Conservation (phyloP, 2,797 vertebrate species). For the Sylvilagus floridanus region DNA sequence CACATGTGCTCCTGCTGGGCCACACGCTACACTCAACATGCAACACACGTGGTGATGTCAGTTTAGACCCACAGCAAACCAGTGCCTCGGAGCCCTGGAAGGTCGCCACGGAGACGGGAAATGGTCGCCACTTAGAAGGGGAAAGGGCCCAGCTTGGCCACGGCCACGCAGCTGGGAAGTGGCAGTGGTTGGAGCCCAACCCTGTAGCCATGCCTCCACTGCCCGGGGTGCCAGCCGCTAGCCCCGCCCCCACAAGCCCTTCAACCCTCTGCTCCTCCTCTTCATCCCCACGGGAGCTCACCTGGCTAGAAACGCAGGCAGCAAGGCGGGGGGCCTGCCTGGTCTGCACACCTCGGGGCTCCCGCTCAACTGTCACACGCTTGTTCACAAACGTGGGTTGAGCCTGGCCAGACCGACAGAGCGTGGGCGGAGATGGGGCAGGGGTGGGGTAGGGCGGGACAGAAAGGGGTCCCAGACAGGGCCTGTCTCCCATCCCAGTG, state of each 20-base stretch:
- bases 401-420: background rate
- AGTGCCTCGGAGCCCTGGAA: accelerated
- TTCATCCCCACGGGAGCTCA: background rate
- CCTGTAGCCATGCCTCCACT: background rate
- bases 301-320: accelerated
- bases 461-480: background rate
- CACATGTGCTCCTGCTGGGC: too few species aligned
- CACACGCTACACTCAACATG: too few species aligned
- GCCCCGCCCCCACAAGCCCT: background rate
- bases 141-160: background rate
- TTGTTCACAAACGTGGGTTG: background rate
- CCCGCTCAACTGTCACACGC: accelerated
- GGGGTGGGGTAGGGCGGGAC: background rate
- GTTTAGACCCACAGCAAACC: too few species aligned
- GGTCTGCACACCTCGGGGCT: accelerated
- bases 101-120: background rate
- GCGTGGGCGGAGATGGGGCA: background rate
- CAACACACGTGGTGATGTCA: accelerated
- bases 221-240: accelerated
- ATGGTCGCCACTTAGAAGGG: too few species aligned
- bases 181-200: background rate
- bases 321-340: background rate
- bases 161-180: background rate
- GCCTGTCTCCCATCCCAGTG: background rate
- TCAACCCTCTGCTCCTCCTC: background rate